Evolutionary conservation across 2,888 invertebrate genomes (phyloP), one percentile per base, ranked within the genome.

Genomic region (Plusia festucae): DNA sequence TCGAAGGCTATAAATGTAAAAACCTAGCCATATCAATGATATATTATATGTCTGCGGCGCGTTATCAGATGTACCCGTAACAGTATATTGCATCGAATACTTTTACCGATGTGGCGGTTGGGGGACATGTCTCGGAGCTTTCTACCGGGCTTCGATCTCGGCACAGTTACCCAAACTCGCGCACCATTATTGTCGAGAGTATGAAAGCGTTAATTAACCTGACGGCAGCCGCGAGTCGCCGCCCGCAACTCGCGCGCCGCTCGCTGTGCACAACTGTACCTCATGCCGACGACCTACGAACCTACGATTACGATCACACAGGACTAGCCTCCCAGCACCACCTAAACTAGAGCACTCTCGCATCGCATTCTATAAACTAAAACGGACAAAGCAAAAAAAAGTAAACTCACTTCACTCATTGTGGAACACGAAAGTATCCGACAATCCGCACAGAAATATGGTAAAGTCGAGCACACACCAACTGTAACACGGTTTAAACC

Each of bases 361-460:
- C 88, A 89, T 83, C 86, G 88, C 88, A 89, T 90, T 89, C 88
- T 87, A 65, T 32, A 55, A 34, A 67, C 58, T 22, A 67, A 20
- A 59, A 16, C 53, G 44, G 70, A 81, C 73, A 77, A 81, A 66
- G 76, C 65, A 24, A 24, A 68, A 77, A 73, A 81, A 73, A 69
- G 76, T 72, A 78, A 91, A 94, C 94, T 95, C 86, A 95, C 94
- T 91, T 95, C 94, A 84, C 91, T 90, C 94, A 95, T 95, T 70
- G 82, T 90, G 88, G 83, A 81, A 85, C 78, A 81, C 78, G 79
- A 73, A 70, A 71, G 60, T 75, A 79, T 84, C 79, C 82, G 67
- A 79, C 82, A 81, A 82, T 78, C 72, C 82, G 68, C 61, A 73
- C 68, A 69, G 70, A 69, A 66, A n/a, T 83, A 81, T 78, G 77